Percentiles rank a stretch among this genome's conserved stretches.
Evolutionary conservation across 2,888 invertebrate genomes (phyloP).

Genomic region (Phytoseiulus persimilis): DNA sequence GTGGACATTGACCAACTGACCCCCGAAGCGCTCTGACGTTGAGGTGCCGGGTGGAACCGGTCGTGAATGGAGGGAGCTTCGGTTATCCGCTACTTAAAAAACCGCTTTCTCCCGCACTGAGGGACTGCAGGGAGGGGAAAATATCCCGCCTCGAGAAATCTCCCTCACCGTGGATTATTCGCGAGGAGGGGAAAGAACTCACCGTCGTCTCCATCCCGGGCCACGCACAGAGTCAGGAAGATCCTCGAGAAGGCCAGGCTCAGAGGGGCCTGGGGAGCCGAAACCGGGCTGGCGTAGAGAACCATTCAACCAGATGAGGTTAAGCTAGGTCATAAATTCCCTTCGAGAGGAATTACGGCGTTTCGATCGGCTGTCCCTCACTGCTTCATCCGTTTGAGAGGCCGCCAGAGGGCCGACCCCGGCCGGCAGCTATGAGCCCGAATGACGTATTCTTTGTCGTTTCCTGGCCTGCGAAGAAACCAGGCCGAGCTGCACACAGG

Average conservation of each 20-base stretch:
- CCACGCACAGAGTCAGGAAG: too few relatives aligned
- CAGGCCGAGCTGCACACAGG: neutral
- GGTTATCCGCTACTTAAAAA: neutral
- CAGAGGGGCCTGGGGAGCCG: too few relatives aligned
- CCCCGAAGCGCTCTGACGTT: too few relatives aligned
- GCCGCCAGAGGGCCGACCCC: neutral
- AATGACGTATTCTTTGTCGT: neutral
- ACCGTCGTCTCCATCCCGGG: neutral
- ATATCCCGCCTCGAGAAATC: neutral
- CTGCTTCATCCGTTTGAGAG: neutral
- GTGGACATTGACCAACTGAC: neutral
- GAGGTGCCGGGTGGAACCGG: neutral
- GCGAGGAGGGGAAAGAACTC: neutral
- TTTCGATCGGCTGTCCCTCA: neutral
- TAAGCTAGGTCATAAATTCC: conserved; percentile 34
- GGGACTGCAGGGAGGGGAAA: neutral
- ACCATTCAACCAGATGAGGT: conserved; percentile 17
- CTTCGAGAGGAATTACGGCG: neutral
- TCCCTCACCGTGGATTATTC: neutral
- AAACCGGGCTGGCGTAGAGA: neutral
- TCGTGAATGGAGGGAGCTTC: neutral
- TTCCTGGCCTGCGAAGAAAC: neutral
- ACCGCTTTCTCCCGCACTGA: neutral
- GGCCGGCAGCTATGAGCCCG: neutral
- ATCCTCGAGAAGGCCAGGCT: too few relatives aligned